A percentile compares a stretch with the other conserved stretches of the same genome.
phyloP scores from a whole-genome alignment of 2,113 vertebrate species.

The Rhinolophus ferrumequinum region DNA sequence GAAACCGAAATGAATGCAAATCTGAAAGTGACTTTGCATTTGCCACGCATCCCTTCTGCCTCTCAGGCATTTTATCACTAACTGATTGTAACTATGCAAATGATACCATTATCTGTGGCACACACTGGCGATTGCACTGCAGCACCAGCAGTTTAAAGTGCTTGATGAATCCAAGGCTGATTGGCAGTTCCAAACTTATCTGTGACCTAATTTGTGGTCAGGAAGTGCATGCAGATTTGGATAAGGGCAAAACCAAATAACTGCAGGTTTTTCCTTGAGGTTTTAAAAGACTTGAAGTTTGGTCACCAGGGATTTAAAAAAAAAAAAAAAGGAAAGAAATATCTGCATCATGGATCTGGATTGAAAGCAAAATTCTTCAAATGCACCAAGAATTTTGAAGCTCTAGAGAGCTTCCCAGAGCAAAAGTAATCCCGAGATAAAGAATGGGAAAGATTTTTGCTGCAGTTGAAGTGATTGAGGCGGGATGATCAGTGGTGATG shows the following conservation, averaged over 20 bases:
- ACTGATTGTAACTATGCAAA: constrained; percentile 82
- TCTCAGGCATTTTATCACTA: constrained; percentile 66
- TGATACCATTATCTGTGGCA: constrained; percentile 70
- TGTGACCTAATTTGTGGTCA: constrained; percentile 74
- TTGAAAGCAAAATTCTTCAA: constrained; percentile 47
- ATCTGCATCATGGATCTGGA: constrained; percentile 13
- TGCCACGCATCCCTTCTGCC: constrained; percentile 12
- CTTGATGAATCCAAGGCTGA: constrained; percentile 72
- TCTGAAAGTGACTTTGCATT: constrained; percentile 71
- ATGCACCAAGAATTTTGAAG: constrained; percentile 59
- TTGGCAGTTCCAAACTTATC: constrained; percentile 74
- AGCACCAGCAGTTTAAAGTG: constrained; percentile 67
- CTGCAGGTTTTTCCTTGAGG: constrained; percentile 29
- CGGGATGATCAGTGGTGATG: not conserved
- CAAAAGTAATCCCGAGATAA: constrained; percentile 68
- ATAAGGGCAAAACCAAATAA: constrained; percentile 63
- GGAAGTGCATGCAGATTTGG: constrained; percentile 57
- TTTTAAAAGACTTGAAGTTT: constrained; percentile 50
- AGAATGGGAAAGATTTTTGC: constrained; percentile 49
- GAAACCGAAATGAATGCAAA: constrained; percentile 69
- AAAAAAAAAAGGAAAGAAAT: not conserved
- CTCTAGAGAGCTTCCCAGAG: constrained; percentile 32
- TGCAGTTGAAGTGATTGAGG: constrained; percentile 32
- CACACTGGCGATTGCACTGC: constrained; percentile 50
- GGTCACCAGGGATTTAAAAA: not conserved